Base-by-base conservation (phyloP, 37 sponge, comb jelly and placozoan genomes). In the Dysidea cf. avara region DNA sequence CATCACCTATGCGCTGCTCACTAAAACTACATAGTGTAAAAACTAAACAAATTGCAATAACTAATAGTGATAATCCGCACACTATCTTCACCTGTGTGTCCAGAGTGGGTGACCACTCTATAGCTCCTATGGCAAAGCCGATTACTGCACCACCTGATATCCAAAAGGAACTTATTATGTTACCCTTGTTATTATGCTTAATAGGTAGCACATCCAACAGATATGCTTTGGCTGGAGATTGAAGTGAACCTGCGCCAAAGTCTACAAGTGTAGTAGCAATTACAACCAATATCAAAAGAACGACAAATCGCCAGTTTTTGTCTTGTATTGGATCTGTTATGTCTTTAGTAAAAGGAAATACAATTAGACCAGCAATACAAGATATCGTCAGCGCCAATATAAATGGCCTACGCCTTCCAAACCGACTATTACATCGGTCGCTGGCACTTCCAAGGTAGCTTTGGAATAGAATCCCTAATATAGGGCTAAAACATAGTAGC, bases 331-430 rank as follows among this genome's bases (percentile, higher is more conserved):
- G n/a, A 7, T 65, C 5, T 11, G 22, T 7, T 4, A 80, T 17
- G 20, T 17, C 3, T 3, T 32, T 50, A n/a, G 56, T 62, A 34
- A 53, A 65, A 35, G 83, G 69, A 58, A 66, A 66, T 17, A 74
- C 7, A 13, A 49, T 2, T 1, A 72, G 39, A 29, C 74, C 48
- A 35, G 74, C 25, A 66, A 47, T 35, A 17, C 32, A 49, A 4
- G 39, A 25, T 1, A 74, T n/a, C 4, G 68, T 62, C 9, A 72
- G 49, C 1, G 20, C 53, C 22, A 74, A 26, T 20, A 82, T 74
- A 28, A 82, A 82, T 3, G 83, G 83, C 26, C 83, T n/a, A 36
- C 83, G 53, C 35, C 54, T 62, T 9, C 83, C 83, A 66, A 74
- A 82, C 7, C n/a, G 3, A 64, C 83, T 54, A 1, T 12, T 67